phyloP scores from a whole-genome alignment of 2,888 invertebrate species.

The Xestobium rufovillosum region DNA sequence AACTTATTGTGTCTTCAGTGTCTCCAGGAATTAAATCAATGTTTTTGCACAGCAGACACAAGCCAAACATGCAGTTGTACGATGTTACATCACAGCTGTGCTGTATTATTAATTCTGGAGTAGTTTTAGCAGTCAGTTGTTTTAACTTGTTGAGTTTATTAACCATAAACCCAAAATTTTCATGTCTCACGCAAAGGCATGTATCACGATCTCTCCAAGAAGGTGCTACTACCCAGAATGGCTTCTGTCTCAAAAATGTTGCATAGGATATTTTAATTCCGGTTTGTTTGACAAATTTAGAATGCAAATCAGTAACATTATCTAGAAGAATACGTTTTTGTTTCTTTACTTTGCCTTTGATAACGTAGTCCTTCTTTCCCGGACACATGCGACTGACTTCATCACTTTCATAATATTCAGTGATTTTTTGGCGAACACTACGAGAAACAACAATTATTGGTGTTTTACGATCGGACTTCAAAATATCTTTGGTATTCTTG shows the following conservation, averaged over 20 bases:
- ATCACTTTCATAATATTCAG: slow-evolving; percentile 21
- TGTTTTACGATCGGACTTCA: slow-evolving; percentile 12
- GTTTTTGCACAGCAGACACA: slow-evolving; percentile 9
- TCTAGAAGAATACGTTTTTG: slow-evolving; percentile 19
- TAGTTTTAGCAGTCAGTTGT: neutral
- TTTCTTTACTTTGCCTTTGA: slow-evolving; percentile 20
- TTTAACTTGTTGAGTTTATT: slow-evolving; percentile 1
- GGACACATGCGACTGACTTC: slow-evolving; percentile 26
- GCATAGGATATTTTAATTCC: slow-evolving; percentile 21
- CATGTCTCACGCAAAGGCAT: slow-evolving; percentile 20
- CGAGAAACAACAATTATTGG: slow-evolving; percentile 11
- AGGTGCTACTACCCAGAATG: slow-evolving; percentile 24
- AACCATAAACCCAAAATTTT: slow-evolving; percentile 8
- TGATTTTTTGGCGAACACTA: slow-evolving; percentile 10
- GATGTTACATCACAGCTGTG: slow-evolving; percentile 9
- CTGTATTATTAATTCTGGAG: slow-evolving; percentile 6
- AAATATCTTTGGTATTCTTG: slow-evolving; percentile 10
- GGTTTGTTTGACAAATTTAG: slow-evolving; percentile 21
- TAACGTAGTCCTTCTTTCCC: slow-evolving; percentile 22
- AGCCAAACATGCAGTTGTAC: slow-evolving; percentile 11
- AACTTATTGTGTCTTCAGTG: slow-evolving; percentile 10
- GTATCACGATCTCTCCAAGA: slow-evolving; percentile 23
- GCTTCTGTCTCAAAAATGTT: slow-evolving; percentile 21
- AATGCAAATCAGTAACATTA: slow-evolving; percentile 18
- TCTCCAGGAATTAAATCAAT: slow-evolving; percentile 5